Base-by-base conservation (phyloP, 2,888 invertebrate genomes). In the Geotrupes spiniger region DNA sequence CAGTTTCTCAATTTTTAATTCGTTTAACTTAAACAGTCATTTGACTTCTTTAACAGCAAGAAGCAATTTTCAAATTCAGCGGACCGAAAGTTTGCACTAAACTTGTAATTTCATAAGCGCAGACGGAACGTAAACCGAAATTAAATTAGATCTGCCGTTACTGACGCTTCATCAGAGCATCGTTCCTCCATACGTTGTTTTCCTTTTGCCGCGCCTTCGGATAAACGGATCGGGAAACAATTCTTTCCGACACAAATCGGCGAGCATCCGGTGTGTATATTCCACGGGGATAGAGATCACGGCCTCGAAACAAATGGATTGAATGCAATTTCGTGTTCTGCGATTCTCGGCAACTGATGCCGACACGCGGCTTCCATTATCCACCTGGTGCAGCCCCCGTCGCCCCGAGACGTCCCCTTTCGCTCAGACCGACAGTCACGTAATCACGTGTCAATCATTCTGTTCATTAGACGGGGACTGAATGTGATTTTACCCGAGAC, bases 321-420 rank as follows among this genome's bases (percentile, higher is more conserved):
- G 64, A 63, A 66, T 61, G 66, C 64, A 57, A 57, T 65, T 63
- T 59, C 65, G 52, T 67, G 67, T 67, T 62, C 59, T 33, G 53
- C 61, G 61, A 58, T 60, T 61, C 61, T 61, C 64, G 21, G 21
- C 21, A 21, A 65, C 55, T 65, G 66, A 67, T 62, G 62, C 61
- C 52, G 57, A 65, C 67, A 66, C 59, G 67, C 61, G 58, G 64
- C 60, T 61, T 68, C 68, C 68, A 67, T 68, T 67, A 68, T 63
- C 65, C 56, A 60, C 55, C 60, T 59, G 57, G 59, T 47, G 50
- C 46, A 52, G 57, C 49, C 53, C 56, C 36, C 29, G 38, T 4
- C 3, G 6, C 6, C 21, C 21, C 21, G 21, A 21, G 21, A 6
- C 21, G 21, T 4, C 3, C 33, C 36, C 58, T 56, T 57, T 57